Evolutionary conservation across 2,113 vertebrate genomes (phyloP).

Genomic region (Xiphias gladius): DNA sequence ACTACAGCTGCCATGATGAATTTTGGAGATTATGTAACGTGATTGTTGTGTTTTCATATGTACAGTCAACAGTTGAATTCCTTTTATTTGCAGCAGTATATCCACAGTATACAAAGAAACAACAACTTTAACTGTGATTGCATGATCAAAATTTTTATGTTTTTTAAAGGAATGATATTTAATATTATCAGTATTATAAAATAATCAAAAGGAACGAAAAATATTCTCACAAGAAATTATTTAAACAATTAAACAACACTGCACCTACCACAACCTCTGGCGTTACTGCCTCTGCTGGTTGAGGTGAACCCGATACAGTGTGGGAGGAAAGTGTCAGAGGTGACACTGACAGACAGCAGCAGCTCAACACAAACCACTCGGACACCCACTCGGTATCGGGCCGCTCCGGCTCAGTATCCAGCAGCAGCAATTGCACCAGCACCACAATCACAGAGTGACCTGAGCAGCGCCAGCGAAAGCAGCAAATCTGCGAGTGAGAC

Average conservation of each 20-base stretch:
- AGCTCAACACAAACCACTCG: too few species aligned
- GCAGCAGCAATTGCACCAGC: too few species aligned
- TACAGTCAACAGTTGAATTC: background rate
- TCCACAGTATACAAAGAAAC: background rate
- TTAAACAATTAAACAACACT: too few species aligned
- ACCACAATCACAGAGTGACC: too few species aligned
- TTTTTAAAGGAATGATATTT: background rate
- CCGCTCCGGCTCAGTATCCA: too few species aligned
- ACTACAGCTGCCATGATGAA: constrained; percentile 1
- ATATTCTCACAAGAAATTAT: too few species aligned
- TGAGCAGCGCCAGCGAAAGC: too few species aligned
- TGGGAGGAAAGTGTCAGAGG: background rate
- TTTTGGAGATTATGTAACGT: background rate
- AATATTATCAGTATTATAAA: background rate
- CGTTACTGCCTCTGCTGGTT: background rate
- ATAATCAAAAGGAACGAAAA: background rate
- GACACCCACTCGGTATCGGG: too few species aligned
- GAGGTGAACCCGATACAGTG: background rate
- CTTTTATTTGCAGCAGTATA: background rate
- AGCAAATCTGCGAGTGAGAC: too few species aligned
- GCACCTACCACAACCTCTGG: background rate
- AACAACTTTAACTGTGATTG: background rate
- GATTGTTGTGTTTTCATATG: background rate
- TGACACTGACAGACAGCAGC: too few species aligned
- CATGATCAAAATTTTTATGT: background rate